Evolutionary conservation across 2,113 vertebrate genomes (phyloP).

Genomic region (Choloepus hoffmanni): DNA sequence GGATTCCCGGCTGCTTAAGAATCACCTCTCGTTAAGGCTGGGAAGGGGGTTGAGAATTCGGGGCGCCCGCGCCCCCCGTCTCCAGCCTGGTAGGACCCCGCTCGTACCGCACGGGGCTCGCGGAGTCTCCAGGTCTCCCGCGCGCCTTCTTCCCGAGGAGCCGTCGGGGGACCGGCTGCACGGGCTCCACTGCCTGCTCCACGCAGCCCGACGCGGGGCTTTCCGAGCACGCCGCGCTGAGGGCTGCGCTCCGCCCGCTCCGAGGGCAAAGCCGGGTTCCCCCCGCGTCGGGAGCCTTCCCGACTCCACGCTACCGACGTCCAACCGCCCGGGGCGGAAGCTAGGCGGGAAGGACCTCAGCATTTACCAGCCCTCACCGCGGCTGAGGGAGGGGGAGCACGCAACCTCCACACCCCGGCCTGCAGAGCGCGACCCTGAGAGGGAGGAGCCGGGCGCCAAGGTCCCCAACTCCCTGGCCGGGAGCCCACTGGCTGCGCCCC

Average conservation of each 20-base stretch:
- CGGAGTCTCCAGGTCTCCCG: background rate
- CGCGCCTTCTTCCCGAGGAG: background rate
- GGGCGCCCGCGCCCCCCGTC: background rate
- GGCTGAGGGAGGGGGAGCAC: fast-evolving
- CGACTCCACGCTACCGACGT: background rate
- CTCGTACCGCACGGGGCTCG: background rate
- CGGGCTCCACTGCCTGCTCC: background rate
- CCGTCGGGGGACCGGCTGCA: background rate
- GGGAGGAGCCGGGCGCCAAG: background rate
- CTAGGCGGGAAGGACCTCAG: background rate
- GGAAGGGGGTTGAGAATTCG: background rate
- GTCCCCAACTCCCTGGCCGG: background rate
- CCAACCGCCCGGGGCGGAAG: background rate
- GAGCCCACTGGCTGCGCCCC: background rate
- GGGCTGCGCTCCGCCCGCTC: background rate
- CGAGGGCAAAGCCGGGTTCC: background rate
- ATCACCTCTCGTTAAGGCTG: background rate
- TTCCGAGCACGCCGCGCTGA: background rate
- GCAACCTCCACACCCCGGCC: background rate
- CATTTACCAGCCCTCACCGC: background rate
- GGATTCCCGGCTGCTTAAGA: background rate
- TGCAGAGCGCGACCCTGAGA: background rate
- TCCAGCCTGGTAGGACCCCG: background rate
- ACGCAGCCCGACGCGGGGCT: background rate
- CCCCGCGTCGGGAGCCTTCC: background rate